Percentiles rank a stretch among this genome's conserved stretches.
These are phyloP conservation scores for Hapalemur alaotrensis DNA, from an alignment of 2,797 vertebrate species.

Conservation along the genomic window DNA sequence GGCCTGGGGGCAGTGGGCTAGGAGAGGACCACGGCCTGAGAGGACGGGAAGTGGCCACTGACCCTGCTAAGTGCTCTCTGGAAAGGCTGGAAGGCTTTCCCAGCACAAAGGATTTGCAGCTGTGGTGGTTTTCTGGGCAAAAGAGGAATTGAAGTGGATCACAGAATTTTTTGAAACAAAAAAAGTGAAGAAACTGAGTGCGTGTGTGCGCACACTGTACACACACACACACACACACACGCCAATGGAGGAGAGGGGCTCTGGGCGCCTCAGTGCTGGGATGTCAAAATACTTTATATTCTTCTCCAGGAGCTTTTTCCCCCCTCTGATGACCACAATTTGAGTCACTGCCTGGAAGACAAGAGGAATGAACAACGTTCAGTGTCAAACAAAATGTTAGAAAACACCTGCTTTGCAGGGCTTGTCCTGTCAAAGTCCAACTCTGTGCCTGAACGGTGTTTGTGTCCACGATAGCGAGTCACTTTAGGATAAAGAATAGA, in stretches of 20 bases:
- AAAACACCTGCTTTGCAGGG: neutral
- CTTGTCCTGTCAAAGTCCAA: neutral
- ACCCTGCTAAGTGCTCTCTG: neutral
- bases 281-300: neutral
- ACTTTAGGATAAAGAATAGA: neutral
- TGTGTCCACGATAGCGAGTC: rapidly evolving
- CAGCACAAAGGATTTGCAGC: conserved; percentile 39
- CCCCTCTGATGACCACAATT: neutral
- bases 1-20: neutral
- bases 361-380: neutral
- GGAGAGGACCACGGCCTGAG: neutral
- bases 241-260: neutral
- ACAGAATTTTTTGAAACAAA: neutral
- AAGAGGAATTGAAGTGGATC: conserved; percentile 29
- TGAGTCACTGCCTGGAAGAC: neutral
- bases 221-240: neutral
- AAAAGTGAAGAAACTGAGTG: neutral
- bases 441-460: neutral
- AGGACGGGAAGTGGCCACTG: neutral
- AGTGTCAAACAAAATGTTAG: neutral
- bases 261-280: neutral
- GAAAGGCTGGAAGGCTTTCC: conserved; percentile 12
- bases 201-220: no score
- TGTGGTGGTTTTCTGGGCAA: conserved; percentile 55
- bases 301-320: neutral